These are phyloP conservation scores for Tiaroga cobitis DNA, from an alignment of 2,797 vertebrate genomes.

Conservation along the genomic window DNA sequence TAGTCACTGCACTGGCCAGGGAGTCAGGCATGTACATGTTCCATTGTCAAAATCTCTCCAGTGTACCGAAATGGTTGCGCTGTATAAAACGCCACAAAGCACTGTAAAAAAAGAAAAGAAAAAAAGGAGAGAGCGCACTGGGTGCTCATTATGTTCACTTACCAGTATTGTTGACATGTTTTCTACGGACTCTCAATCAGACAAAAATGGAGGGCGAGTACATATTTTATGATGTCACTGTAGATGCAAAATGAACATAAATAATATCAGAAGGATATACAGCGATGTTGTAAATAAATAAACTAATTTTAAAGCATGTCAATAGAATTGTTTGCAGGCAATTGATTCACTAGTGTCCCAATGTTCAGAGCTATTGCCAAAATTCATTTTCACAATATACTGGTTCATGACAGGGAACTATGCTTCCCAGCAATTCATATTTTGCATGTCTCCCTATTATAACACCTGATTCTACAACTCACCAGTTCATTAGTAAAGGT, in stretches of 20 bases:
- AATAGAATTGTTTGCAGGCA: background rate
- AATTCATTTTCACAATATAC: background rate
- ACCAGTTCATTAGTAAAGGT: slow-evolving; percentile 3
- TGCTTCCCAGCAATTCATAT: background rate
- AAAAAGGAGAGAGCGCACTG: no score
- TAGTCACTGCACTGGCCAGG: background rate
- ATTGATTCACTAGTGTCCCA: background rate
- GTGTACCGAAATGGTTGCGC: background rate
- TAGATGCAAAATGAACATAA: background rate
- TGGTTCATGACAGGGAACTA: background rate
- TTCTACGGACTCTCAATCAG: background rate
- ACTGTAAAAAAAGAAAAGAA: background rate
- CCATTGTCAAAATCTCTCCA: background rate
- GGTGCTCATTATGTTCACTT: background rate
- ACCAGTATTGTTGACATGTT: background rate
- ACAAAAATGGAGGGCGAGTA: background rate
- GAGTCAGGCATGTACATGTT: background rate
- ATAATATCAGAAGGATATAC: background rate
- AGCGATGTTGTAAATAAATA: background rate
- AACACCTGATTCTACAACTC: background rate
- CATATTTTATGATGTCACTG: background rate
- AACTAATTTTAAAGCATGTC: background rate
- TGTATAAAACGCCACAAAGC: background rate
- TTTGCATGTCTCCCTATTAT: slow-evolving; percentile 1
- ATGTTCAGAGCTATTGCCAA: background rate